A percentile compares a stretch with the other conserved stretches of the same genome.
These are phyloP conservation scores for Typhlomys cinereus DNA, from an alignment of 2,113 vertebrate genomes.

Conservation along the genomic window DNA sequence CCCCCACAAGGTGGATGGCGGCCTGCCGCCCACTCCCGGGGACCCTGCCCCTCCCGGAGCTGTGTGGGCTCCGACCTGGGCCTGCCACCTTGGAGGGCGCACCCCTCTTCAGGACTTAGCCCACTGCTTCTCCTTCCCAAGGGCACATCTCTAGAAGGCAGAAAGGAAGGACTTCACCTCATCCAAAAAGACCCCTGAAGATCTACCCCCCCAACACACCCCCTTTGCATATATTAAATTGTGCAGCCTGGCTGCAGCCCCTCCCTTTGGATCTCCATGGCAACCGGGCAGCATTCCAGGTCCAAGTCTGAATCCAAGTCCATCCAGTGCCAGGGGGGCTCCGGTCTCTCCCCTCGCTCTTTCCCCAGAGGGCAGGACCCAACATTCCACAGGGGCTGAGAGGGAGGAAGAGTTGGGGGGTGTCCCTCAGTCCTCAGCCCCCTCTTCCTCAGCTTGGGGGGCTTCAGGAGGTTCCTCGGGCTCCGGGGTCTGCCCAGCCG, in stretches of 20 bases:
- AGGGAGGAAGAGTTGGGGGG: constrained; percentile 61
- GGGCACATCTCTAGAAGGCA: constrained; percentile 22
- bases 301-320: constrained; percentile 71
- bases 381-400: constrained; percentile 58
- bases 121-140: background rate
- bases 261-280: constrained; percentile 68
- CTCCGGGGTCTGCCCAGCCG: constrained; percentile 72
- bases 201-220: constrained; percentile 27
- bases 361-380: constrained; percentile 60
- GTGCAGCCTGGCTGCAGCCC: constrained; percentile 78
- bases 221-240: constrained; percentile 84
- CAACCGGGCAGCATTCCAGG: constrained; percentile 75
- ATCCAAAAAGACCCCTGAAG: constrained; percentile 22
- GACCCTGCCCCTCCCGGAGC: constrained; percentile 24
- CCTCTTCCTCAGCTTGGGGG: constrained; percentile 79
- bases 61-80: background rate
- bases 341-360: constrained; percentile 40
- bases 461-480: constrained; percentile 64
- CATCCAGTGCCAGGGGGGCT: constrained; percentile 71
- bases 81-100: background rate
- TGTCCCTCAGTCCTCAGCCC: constrained; percentile 75
- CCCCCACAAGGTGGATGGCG: background rate
- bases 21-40: background rate
- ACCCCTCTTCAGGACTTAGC: constrained; percentile 5
- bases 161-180: constrained; percentile 12